Evolutionary conservation across 1,140 invertebrate species (phyloP).

Genomic region (Bilobella aurantiaca): DNA sequence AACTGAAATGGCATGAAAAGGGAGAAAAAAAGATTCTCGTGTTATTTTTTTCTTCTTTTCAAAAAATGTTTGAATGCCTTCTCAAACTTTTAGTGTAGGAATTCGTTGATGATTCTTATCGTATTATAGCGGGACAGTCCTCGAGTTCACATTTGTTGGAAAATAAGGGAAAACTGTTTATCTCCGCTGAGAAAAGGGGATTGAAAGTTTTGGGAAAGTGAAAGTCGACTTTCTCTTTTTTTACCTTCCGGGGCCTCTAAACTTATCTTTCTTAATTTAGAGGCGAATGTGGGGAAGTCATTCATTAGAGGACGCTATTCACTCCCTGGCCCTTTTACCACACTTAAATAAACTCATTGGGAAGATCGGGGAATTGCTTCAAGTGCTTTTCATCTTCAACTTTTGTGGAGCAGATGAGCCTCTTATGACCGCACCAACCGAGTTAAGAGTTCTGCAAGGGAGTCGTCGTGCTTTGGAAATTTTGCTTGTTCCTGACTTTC

Average conservation of each 20-base stretch:
- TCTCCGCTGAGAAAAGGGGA: neutral
- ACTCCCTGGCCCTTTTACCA: neutral
- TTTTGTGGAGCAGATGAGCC: neutral
- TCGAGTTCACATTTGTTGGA: neutral
- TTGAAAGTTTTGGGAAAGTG: neutral
- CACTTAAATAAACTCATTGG: constrained; percentile 5
- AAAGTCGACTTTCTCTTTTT: neutral
- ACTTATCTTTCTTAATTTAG: constrained; percentile 8
- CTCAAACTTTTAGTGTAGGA: constrained; percentile 7
- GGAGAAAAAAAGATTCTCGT: neutral
- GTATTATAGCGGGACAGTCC: neutral
- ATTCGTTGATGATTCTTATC: constrained; percentile 8
- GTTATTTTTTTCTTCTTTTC: neutral
- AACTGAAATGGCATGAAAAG: neutral
- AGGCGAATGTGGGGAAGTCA: neutral
- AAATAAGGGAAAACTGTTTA: neutral
- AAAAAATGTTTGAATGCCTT: constrained; percentile 5
- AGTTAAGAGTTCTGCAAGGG: too few species aligned
- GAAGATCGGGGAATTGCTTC: constrained; percentile 8
- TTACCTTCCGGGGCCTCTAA: neutral
- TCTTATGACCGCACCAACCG: too few species aligned
- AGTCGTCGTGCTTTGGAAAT: too few species aligned
- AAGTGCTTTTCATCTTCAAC: constrained; percentile 1
- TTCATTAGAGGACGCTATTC: constrained; percentile 2
- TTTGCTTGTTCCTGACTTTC: neutral